A percentile compares a stretch with the other conserved stretches of the same genome.
Evolutionary conservation across 2,113 vertebrate species (phyloP).

Genomic region (Uria aalge): DNA sequence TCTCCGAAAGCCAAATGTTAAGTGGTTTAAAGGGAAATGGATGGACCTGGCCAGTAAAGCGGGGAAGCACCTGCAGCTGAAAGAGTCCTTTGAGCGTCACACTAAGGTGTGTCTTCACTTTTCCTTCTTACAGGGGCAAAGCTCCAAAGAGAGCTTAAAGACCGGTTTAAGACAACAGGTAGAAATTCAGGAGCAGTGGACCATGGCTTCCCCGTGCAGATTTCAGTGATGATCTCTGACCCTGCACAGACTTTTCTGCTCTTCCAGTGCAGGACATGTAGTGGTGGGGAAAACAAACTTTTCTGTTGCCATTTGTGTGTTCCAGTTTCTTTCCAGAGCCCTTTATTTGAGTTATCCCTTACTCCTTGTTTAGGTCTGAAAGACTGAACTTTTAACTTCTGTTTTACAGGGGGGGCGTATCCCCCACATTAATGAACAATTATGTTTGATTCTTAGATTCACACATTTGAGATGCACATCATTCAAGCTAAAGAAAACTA

Average conservation of each 20-base stretch:
- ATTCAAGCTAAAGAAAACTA: slow-evolving; percentile 98
- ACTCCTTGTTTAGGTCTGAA: neutral
- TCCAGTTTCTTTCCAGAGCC: neutral
- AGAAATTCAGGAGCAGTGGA: neutral
- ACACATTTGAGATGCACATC: slow-evolving; percentile 98
- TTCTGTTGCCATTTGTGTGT: rapidly evolving
- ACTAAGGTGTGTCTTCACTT: slow-evolving; percentile 80
- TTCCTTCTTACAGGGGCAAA: neutral
- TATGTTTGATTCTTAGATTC: slow-evolving; percentile 76
- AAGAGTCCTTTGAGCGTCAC: slow-evolving; percentile 91
- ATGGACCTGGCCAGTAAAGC: slow-evolving; percentile 99
- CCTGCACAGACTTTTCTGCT: neutral
- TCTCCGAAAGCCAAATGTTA: slow-evolving; percentile 91
- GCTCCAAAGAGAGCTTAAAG: neutral
- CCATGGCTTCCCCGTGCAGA: neutral
- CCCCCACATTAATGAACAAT: neutral
- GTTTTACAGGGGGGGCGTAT: neutral
- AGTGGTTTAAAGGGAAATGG: slow-evolving; percentile 99
- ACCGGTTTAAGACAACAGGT: neutral
- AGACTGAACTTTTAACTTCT: neutral
- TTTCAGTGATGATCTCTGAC: neutral
- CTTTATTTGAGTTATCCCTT: neutral
- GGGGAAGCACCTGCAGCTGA: slow-evolving; percentile 94
- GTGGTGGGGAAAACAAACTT: neutral
- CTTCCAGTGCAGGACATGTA: neutral